These are phyloP conservation scores for Conopomorpha cramerella DNA, from an alignment of 1,140 invertebrate genomes.

Conservation along the genomic window DNA sequence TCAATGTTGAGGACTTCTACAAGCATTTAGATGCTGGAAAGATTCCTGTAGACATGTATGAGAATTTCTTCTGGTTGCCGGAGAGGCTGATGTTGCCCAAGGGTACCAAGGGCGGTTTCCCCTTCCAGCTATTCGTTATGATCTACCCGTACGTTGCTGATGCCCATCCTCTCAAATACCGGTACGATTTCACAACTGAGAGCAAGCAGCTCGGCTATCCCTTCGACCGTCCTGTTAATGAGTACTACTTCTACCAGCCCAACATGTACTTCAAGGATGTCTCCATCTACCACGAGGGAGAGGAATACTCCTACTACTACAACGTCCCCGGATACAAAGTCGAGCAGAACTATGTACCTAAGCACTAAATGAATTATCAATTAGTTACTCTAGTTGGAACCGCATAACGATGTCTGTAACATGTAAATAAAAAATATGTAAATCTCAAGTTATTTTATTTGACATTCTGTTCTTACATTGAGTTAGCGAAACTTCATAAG, in stretches of 20 bases:
- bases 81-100: conserved; percentile 69
- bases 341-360: conserved; percentile 2
- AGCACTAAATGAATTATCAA: conserved; percentile 19
- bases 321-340: conserved; percentile 16
- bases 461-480: not conserved
- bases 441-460: not conserved
- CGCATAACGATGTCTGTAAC: conserved; percentile 4
- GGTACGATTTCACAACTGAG: conserved; percentile 38
- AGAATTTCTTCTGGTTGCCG: conserved; percentile 64
- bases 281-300: conserved; percentile 64
- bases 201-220: conserved; percentile 67
- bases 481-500: not conserved
- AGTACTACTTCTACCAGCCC: conserved; percentile 61
- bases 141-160: conserved; percentile 56
- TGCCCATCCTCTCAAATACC: conserved; percentile 17
- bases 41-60: conserved; percentile 53
- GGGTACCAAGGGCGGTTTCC: conserved; percentile 66
- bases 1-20: conserved; percentile 64
- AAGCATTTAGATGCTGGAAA: conserved; percentile 60
- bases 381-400: not conserved
- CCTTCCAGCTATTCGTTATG: conserved; percentile 68
- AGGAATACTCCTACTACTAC: conserved; percentile 36
- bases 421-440: not conserved
- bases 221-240: conserved; percentile 66
- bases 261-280: conserved; percentile 72